A percentile compares a stretch with the other conserved stretches of the same genome.
Conservation (phyloP, 2,797 vertebrate genomes). For the Microctenopoma stevenorrisi region DNA sequence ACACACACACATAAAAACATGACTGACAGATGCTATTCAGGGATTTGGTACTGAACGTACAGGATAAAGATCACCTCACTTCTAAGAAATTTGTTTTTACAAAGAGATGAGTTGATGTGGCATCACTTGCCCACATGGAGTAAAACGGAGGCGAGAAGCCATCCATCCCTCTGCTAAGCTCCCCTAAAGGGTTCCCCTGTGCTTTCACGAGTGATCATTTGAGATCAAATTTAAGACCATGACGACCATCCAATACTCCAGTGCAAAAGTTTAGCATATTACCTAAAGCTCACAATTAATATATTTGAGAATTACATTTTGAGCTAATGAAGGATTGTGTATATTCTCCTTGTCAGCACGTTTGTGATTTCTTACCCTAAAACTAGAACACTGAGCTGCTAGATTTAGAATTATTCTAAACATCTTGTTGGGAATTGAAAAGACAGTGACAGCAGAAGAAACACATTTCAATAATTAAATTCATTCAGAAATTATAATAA, state of each 20-base stretch:
- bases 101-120: slow-evolving; percentile 9
- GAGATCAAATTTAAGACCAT: neutral
- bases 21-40: slow-evolving; percentile 22
- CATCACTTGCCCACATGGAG: slow-evolving; percentile 21
- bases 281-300: too few species aligned
- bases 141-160: slow-evolving; percentile 7
- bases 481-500: neutral
- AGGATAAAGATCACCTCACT: slow-evolving; percentile 29
- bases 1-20: slow-evolving; percentile 20
- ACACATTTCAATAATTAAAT: too few species aligned
- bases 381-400: too few species aligned
- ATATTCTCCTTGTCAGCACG: too few species aligned
- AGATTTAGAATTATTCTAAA: too few species aligned
- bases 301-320: neutral
- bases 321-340: neutral
- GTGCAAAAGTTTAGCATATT: neutral
- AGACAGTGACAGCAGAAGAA: too few species aligned
- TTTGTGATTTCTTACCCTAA: too few species aligned
- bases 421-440: too few species aligned
- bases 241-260: neutral
- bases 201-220: neutral
- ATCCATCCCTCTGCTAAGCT: neutral
- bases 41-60: slow-evolving; percentile 26
- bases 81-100: slow-evolving; percentile 23
- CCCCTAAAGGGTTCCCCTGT: neutral